Evolutionary conservation across 2,888 invertebrate species (phyloP), one percentile per base, ranked within the genome.

Genomic region (Arge pagana): DNA sequence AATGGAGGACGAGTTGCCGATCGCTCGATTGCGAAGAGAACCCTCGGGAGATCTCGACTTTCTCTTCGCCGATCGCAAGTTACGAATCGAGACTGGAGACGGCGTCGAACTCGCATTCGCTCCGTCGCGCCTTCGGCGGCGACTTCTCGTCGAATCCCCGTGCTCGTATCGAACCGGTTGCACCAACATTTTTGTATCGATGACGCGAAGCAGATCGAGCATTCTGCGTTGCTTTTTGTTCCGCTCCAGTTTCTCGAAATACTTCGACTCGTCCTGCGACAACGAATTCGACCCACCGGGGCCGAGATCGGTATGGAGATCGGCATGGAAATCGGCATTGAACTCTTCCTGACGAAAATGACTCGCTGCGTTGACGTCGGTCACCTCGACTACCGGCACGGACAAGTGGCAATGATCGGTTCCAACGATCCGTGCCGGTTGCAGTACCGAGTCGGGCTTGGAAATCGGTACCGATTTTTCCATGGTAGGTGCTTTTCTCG

Each of bases 111-210:
- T 64, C 3, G 50, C 52, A 8, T 53, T 33, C 1, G 50, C 30
- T 7, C 36, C 55, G 0, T 59, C 59, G 6, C 57, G 56, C 18
- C 50, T 62, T 19, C 58, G 66, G n/a, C 42, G 54, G n/a, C 51
- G 65, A 33, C 63, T 60, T 4, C 45, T 59, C 8, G 53, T 58
- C 1, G 63, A 63, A 42, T 63, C 63, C 15, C 55, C 57, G 18
- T 57, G 57, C 1, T 60, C 59, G n/a, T 58, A 55, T n/a, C 60
- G 23, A 2, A 19, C 60, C 28, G 24, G 30, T 36, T 66, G 69
- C 0, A 54, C 48, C 65, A 76, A 66, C 75, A 76, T 70, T 35
- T 66, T 67, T 2, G 68, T 57, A 37, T 76, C 75, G 13, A 76
- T 75, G n/a, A 68, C 52, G 26, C 58, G 61, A 1, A 75, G 67